Base-by-base conservation (phyloP, 2,888 invertebrate species). In the Aspidapion aeneum region DNA sequence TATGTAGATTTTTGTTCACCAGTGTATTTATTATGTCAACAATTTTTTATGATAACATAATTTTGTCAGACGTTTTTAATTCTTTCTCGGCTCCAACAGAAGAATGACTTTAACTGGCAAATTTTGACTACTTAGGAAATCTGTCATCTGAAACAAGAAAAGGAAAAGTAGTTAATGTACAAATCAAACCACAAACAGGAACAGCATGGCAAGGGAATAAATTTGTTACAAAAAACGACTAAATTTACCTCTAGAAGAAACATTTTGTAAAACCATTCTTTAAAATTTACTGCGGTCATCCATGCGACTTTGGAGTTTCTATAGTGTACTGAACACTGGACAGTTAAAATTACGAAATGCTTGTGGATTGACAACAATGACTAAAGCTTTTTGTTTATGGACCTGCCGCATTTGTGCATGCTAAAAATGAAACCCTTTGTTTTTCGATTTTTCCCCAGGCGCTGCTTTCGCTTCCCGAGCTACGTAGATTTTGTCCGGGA, bases 401-500 rank as follows among this genome's bases (percentile, higher is more conserved):
- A 21, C 64, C 65, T 54, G 60, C 22, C 21, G 66, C 63, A 57
- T 68, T 67, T 62, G 63, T 50, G 56, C 66, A 66, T 2, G 18
- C 61, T 52, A 67, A 58, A 63, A 69, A 63, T 21, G 69, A 62
- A 17, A 66, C 55, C 58, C 67, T 62, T 64, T 68, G 62, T 64
- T 68, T 68, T 22, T 35, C 52, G 20, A 22, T 61, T 61, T 60
- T 63, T 22, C 59, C 17, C 66, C 70, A 21, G 68, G 64, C 12
- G 65, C 67, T n/a, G 65, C 63, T 63, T 65, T 68, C 59, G 66
- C 67, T 1, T 49, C 17, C 9, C 20, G 17, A 20, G 61, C 18
- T 18, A 66, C 67, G 22, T 62, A 65, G 5, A 66, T 69, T 62
- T 68, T 69, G 18, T 61, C 61, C 35, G 69, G 70, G 20, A 69